These are phyloP conservation scores for Coelopa pilipes DNA, from an alignment of 2,888 invertebrate genomes.

Conservation along the genomic window DNA sequence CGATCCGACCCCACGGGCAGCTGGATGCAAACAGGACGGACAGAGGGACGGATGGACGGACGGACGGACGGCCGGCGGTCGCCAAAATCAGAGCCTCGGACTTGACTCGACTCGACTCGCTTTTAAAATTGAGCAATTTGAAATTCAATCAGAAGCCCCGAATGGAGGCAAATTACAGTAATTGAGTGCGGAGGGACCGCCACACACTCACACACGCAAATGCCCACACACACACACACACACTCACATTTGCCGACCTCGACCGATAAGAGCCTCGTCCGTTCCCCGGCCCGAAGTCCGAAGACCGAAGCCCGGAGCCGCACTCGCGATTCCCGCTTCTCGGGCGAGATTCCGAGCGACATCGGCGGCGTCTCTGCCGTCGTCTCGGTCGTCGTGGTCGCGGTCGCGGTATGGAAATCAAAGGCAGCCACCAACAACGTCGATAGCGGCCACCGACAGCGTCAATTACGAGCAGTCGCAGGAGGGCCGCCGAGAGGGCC, in stretches of 20 bases:
- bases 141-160: slow-evolving; percentile 67
- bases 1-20: neutral
- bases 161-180: slow-evolving; percentile 40
- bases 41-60: too few species aligned
- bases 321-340: too few species aligned
- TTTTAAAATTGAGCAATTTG: slow-evolving; percentile 67
- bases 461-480: neutral
- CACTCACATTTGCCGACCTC: neutral
- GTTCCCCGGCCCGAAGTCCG: too few species aligned
- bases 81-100: neutral
- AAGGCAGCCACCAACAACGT: neutral
- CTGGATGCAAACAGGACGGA: neutral
- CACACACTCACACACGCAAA: neutral
- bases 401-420: neutral
- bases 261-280: too few species aligned
- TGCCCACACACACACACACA: slow-evolving; percentile 15
- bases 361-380: neutral
- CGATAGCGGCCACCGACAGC: neutral
- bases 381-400: too few species aligned
- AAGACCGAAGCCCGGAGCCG: too few species aligned
- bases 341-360: slow-evolving; percentile 29
- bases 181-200: slow-evolving; percentile 28
- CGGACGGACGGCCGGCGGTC: too few species aligned
- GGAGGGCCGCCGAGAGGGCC: neutral
- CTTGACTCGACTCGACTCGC: slow-evolving; percentile 20